Evolutionary conservation across 2,888 invertebrate genomes (phyloP).

Genomic region (Drosophila nr. perissopoda): DNA sequence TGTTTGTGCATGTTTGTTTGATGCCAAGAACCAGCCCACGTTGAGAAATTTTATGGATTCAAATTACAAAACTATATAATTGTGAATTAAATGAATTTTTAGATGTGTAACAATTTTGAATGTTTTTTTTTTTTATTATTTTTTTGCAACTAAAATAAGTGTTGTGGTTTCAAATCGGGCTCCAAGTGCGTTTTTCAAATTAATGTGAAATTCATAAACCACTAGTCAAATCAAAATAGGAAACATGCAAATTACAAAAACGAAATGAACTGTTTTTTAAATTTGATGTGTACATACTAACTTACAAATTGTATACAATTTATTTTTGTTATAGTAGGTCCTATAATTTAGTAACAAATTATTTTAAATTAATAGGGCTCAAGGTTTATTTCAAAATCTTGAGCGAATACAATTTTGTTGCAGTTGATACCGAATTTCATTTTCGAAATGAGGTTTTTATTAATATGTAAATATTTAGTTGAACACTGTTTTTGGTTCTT

Average conservation of each 20-base stretch:
- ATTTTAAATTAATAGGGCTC: constrained; percentile 44
- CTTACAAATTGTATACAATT: constrained; percentile 10
- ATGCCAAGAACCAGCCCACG: constrained; percentile 71
- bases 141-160: constrained; percentile 62
- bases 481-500: constrained; percentile 11
- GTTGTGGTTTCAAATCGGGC: constrained; percentile 77
- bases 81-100: constrained; percentile 75
- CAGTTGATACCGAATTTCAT: constrained; percentile 60
- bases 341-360: constrained; percentile 49
- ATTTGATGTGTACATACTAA: constrained; percentile 56
- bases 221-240: constrained; percentile 56
- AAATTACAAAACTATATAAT: constrained; percentile 33
- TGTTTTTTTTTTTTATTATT: constrained; percentile 39
- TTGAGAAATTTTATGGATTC: constrained; percentile 46
- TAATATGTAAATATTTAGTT: constrained; percentile 25
- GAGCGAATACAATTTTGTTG: constrained; percentile 37
- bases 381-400: constrained; percentile 12
- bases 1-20: constrained; percentile 31
- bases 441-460: constrained; percentile 64
- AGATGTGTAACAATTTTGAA: constrained; percentile 49
- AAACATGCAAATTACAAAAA: constrained; percentile 16
- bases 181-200: constrained; percentile 43
- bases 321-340: constrained; percentile 50
- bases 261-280: constrained; percentile 17
- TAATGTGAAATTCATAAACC: constrained; percentile 31